Evolutionary conservation across 1,140 invertebrate species (phyloP), one percentile per base, ranked within the genome.

Genomic region (Drosophila parabipectinata): DNA sequence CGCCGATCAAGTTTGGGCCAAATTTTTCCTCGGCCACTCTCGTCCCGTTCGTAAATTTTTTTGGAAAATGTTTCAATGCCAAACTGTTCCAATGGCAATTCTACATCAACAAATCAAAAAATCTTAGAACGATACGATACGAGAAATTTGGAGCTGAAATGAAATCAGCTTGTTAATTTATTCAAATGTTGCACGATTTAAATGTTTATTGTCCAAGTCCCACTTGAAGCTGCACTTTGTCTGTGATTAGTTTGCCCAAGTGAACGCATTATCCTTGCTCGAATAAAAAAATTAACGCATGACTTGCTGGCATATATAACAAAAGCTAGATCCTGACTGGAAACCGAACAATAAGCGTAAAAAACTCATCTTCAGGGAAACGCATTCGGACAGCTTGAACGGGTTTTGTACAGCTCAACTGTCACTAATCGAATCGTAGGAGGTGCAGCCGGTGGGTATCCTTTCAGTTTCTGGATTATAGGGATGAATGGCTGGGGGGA

Each of bases 241-340:
- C 53, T 30, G 44, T 47, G 45, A 63, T 59, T 66, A 66, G 41
- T 53, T 61, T 56, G 47, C 61, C 26, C 21, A 48, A 44, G 57
- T 51, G 60, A 54, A 53, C 62, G 56, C 61, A 67, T 55, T 37
- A 60, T 68, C 67, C 73, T 77, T 72, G 62, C 55, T 68, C 62
- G 52, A 37, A 26, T 66, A 32, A 50, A 72, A 58, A 55, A 82
- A 64, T 68, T 32, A 73, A 73, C 68, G 74, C 79, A 39, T 82
- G 73, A 68, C 61, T 58, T 62, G 68, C 51, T 82, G 60, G 32
- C 55, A 34, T 44, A 15, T 63, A 34, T 62, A 55, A 61, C 55
- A 64, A 73, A 52, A 39, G 37, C 56, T 39, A 67, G 37, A 47
- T 51, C 34, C 14, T 21, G 18, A 24, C 24, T 18, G 47, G 30